These are phyloP conservation scores for Acanthosoma haemorrhoidale DNA, from an alignment of 2,888 invertebrate genomes.

Conservation along the genomic window DNA sequence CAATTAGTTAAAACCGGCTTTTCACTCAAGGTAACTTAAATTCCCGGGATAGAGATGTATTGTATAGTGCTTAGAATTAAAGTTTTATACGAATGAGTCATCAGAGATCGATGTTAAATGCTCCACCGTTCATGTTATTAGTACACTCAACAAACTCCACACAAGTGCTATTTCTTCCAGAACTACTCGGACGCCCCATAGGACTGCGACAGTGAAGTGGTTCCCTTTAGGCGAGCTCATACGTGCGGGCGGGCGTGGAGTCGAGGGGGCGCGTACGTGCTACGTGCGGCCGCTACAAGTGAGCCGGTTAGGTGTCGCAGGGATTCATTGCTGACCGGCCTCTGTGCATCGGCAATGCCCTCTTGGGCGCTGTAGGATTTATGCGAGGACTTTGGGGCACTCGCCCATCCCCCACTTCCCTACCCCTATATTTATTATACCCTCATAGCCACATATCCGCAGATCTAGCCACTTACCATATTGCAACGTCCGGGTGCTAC, in stretches of 20 bases:
- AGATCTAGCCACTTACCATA: background rate
- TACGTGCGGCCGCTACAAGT: constrained; percentile 18
- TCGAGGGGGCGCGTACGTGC: background rate
- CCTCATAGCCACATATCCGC: background rate
- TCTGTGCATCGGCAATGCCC: background rate
- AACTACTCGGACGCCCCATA: too few relatives aligned
- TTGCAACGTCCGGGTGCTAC: background rate
- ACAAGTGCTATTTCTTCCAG: too few relatives aligned
- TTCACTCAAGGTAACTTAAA: too few relatives aligned
- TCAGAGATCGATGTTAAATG: too few relatives aligned
- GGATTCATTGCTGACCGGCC: constrained; percentile 13
- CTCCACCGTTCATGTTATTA: too few relatives aligned
- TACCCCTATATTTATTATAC: background rate
- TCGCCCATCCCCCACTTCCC: too few relatives aligned
- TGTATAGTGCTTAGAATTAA: too few relatives aligned
- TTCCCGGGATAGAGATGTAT: too few relatives aligned
- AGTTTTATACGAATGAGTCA: too few relatives aligned
- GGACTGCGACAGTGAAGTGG: background rate
- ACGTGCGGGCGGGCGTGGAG: background rate
- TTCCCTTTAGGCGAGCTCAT: background rate
- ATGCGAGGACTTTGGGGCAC: background rate
- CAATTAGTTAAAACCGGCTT: too few relatives aligned
- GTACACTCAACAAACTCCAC: too few relatives aligned
- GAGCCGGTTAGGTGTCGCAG: constrained; percentile 20
- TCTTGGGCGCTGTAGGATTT: background rate